These are phyloP conservation scores for Phrynocephalus forsythii DNA, from an alignment of 2,797 vertebrate species.

Conservation along the genomic window DNA sequence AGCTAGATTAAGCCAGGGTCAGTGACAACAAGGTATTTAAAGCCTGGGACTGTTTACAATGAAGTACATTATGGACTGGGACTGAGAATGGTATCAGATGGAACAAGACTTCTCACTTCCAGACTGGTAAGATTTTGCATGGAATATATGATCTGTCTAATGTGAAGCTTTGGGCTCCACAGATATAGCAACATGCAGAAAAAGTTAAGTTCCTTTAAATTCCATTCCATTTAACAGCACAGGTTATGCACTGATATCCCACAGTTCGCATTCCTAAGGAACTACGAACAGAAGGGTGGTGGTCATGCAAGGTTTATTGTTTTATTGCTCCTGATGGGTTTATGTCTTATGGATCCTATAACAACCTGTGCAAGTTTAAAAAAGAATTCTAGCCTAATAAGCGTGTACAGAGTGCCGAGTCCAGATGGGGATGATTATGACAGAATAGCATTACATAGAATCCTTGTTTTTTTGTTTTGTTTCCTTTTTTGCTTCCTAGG, in stretches of 20 bases:
- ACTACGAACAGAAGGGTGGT: background rate
- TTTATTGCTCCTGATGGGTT: background rate
- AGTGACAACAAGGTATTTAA: too few relatives aligned
- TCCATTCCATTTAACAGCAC: background rate
- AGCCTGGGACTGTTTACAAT: too few relatives aligned
- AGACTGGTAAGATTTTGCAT: too few relatives aligned
- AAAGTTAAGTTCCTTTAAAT: background rate
- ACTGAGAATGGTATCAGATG: too few relatives aligned
- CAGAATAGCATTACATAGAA: background rate
- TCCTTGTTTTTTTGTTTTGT: background rate
- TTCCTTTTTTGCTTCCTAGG: background rate
- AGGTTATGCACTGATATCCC: background rate
- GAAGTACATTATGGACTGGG: too few relatives aligned
- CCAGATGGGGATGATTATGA: background rate
- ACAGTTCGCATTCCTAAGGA: background rate
- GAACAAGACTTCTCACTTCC: too few relatives aligned
- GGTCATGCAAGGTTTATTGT: background rate
- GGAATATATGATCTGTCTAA: background rate
- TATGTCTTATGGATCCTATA: background rate
- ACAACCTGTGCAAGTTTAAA: background rate
- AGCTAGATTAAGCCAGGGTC: too few relatives aligned
- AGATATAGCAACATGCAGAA: background rate
- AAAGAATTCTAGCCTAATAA: background rate
- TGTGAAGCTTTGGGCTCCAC: background rate
- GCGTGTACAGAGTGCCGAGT: background rate